Conservation (phyloP, 1,140 invertebrate species). For the Leptopilina clavipes region DNA sequence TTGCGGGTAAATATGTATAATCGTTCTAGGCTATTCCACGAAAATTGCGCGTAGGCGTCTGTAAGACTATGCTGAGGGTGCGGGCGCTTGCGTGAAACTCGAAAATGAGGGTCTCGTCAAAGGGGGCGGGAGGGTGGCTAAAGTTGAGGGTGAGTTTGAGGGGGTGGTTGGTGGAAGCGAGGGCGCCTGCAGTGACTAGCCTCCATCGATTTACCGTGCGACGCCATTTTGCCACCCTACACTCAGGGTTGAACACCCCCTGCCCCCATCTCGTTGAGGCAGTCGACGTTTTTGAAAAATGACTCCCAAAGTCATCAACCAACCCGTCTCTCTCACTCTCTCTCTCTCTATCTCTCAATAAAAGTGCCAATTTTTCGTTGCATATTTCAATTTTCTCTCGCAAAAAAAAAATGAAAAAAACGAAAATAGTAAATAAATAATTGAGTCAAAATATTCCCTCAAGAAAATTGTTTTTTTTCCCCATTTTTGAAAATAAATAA, state of each 20-base stretch:
- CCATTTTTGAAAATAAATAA: too few species aligned
- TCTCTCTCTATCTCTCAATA: too few species aligned
- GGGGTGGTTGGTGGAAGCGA: constrained; percentile 63
- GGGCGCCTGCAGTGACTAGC: constrained; percentile 71
- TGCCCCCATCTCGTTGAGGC: constrained; percentile 1
- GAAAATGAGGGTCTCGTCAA: constrained; percentile 66
- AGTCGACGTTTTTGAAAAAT: constrained; percentile 73
- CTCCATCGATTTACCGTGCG: constrained; percentile 73
- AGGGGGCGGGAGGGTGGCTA: constrained; percentile 34
- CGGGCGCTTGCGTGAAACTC: constrained; percentile 67
- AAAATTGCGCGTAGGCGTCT: constrained; percentile 62
- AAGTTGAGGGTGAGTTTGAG: constrained; percentile 57
- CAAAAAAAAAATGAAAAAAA: not conserved
- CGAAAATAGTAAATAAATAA: too few species aligned
- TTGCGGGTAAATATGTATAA: constrained; percentile 8
- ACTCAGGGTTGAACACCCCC: constrained; percentile 59
- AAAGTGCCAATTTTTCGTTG: constrained; percentile 4
- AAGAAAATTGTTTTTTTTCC: not conserved
- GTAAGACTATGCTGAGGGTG: constrained; percentile 56
- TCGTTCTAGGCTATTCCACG: constrained; percentile 30
- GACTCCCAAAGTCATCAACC: constrained; percentile 69
- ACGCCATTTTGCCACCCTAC: constrained; percentile 72
- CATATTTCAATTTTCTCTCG: not conserved
- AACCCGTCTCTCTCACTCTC: too few species aligned
- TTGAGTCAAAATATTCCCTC: too few species aligned